Percentiles rank a stretch among this genome's conserved stretches.
Evolutionary conservation across 2,797 vertebrate genomes (phyloP).

Genomic region (Pygocentrus nattereri): DNA sequence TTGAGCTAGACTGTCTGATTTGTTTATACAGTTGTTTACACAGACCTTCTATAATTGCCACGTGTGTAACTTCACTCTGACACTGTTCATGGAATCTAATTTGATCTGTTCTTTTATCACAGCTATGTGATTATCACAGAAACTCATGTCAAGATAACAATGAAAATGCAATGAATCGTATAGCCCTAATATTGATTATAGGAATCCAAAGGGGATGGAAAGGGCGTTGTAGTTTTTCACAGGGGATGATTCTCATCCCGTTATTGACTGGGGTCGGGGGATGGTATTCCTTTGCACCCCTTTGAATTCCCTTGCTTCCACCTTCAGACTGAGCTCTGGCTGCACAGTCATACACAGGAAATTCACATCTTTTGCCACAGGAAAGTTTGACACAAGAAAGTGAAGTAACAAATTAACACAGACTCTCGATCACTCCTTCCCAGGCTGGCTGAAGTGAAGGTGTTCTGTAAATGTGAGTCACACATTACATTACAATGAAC

Average conservation of each 20-base stretch:
- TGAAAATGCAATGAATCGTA: background rate
- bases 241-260: background rate
- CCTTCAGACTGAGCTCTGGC: background rate
- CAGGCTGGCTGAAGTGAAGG: background rate
- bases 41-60: too few species aligned
- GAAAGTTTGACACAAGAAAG: background rate
- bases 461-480: background rate
- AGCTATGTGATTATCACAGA: background rate
- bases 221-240: background rate
- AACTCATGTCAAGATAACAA: background rate
- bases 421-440: background rate
- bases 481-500: background rate
- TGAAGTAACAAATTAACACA: background rate
- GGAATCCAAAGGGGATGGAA: background rate
- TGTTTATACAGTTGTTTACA: too few species aligned
- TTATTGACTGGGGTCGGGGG: background rate
- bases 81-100: background rate
- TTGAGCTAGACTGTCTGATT: too few species aligned
- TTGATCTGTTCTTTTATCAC: background rate
- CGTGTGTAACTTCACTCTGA: too few species aligned
- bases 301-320: background rate
- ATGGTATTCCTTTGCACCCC: background rate
- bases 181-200: background rate
- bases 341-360: background rate
- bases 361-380: too few species aligned